A percentile compares a stretch with the other conserved stretches of the same genome.
Evolutionary conservation across 2,113 vertebrate genomes (phyloP).

Genomic region (Seriola quinqueradiata): DNA sequence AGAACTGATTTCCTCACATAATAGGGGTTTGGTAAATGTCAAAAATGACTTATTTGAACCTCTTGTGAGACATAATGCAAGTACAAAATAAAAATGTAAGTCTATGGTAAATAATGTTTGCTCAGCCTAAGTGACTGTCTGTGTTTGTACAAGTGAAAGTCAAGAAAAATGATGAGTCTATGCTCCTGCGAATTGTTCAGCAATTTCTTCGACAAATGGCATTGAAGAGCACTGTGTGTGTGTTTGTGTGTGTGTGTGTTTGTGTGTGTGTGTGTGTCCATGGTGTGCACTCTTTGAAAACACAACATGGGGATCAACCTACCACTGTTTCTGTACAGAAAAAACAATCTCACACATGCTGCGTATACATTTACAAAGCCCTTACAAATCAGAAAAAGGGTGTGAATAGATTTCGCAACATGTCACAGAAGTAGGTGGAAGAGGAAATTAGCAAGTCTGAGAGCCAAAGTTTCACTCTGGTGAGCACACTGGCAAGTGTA

Average conservation of each 20-base stretch:
- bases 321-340: constrained; percentile 15
- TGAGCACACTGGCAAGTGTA: constrained; percentile 33
- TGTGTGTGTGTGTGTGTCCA: not conserved
- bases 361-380: constrained; percentile 7
- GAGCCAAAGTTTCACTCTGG: constrained; percentile 61
- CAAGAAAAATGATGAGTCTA: not conserved
- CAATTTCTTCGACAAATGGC: constrained; percentile 5
- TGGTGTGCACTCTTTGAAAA: not conserved
- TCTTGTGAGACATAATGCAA: not conserved
- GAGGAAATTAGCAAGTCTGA: constrained; percentile 45
- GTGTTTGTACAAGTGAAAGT: constrained; percentile 8
- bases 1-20: not conserved
- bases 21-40: not conserved
- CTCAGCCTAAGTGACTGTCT: not conserved
- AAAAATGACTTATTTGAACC: not conserved
- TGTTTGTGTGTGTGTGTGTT: not conserved
- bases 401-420: constrained; percentile 56
- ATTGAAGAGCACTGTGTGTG: constrained; percentile 5
- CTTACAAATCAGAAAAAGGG: constrained; percentile 42
- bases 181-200: not conserved
- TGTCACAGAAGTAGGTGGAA: constrained; percentile 40
- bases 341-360: constrained; percentile 11
- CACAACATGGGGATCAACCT: constrained; percentile 3
- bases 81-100: not conserved
- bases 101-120: constrained; percentile 22